Evolutionary conservation across 2,113 vertebrate genomes (phyloP).

Genomic region (Macrotis lagotis): DNA sequence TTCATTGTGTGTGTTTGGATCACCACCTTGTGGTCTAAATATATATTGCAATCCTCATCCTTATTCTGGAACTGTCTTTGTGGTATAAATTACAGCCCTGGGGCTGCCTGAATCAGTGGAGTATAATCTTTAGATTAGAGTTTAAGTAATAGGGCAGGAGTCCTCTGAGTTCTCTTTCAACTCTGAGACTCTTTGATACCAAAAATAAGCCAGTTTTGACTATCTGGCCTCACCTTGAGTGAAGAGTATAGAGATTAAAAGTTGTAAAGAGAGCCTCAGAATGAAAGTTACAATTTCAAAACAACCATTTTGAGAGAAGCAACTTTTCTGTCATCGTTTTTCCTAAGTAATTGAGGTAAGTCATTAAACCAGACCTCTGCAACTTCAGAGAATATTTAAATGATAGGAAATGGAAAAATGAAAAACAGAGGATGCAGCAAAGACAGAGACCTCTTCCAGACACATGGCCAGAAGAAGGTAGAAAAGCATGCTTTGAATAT

Average conservation of each 20-base stretch:
- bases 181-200: not conserved
- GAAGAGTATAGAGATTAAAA: not conserved
- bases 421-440: not conserved
- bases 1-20: not conserved
- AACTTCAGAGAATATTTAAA: not conserved
- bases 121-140: not conserved
- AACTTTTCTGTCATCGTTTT: not conserved
- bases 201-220: not conserved
- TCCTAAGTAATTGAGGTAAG: not conserved
- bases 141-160: not conserved
- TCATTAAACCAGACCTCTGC: not conserved
- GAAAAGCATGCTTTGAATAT: not conserved
- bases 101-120: not conserved
- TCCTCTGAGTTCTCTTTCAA: not conserved
- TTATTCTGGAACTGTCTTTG: not conserved
- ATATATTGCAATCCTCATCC: not conserved
- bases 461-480: not conserved
- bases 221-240: not conserved
- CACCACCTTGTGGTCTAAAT: not conserved
- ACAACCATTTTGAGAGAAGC: not conserved
- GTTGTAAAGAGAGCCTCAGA: not conserved
- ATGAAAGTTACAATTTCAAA: not conserved
- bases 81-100: not conserved
- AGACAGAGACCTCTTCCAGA: not conserved
- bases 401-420: not conserved